phyloP scores from a whole-genome alignment of 2,888 invertebrate genomes.

The Troides aeacus region DNA sequence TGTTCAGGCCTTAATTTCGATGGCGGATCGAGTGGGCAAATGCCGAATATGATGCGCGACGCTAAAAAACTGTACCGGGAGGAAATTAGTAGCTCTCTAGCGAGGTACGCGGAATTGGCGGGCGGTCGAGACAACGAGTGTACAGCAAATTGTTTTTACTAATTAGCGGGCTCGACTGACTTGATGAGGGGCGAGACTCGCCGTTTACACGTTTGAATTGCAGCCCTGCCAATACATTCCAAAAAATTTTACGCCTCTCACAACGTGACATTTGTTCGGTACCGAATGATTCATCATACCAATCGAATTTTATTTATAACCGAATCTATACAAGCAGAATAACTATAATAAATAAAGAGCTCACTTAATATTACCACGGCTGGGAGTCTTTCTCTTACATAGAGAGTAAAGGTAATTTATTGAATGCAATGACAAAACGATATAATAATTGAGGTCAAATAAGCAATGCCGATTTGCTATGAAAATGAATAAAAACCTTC shows the following conservation, averaged over 20 bases:
- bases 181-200: constrained; percentile 56
- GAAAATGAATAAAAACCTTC: constrained; percentile 8
- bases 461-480: constrained; percentile 31
- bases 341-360: too few relatives aligned
- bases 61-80: constrained; percentile 74
- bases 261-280: not conserved
- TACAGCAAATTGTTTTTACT: constrained; percentile 77
- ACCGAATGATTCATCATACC: not conserved
- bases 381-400: too few relatives aligned
- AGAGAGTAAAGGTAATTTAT: not conserved
- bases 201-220: constrained; percentile 23
- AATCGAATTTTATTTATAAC: not conserved
- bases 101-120: constrained; percentile 77
- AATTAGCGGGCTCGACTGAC: constrained; percentile 70
- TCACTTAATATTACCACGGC: too few relatives aligned
- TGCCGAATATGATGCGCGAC: constrained; percentile 79
- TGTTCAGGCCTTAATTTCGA: constrained; percentile 79
- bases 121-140: constrained; percentile 75
- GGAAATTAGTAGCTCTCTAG: constrained; percentile 79
- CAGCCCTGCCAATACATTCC: not conserved
- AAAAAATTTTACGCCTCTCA: not conserved
- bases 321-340: too few relatives aligned
- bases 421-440: not conserved
- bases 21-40: constrained; percentile 76
- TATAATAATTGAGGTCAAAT: not conserved